Evolutionary conservation across 1,140 invertebrate species (phyloP).

Genomic region (Lucilia sericata): DNA sequence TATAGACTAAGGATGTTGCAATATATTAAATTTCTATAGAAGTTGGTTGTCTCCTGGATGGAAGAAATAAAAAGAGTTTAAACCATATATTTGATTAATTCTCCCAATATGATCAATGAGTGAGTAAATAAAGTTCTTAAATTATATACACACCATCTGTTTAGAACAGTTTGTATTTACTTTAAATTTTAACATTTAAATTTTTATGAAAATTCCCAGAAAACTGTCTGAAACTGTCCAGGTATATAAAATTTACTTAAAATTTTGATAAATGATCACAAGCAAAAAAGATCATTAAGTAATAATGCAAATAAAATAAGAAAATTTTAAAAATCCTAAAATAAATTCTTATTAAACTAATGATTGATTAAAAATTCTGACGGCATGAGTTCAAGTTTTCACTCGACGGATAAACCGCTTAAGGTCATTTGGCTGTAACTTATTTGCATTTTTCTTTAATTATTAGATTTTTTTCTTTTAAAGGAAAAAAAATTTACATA

Average conservation of each 20-base stretch:
- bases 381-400: constrained; percentile 3
- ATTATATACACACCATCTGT: no score
- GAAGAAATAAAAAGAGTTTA: no score
- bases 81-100: no score
- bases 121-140: no score
- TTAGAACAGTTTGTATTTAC: no score
- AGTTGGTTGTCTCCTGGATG: no score
- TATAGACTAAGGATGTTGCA: no score
- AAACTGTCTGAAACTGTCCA: no score
- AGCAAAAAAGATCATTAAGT: not conserved
- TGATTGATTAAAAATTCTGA: constrained; percentile 36
- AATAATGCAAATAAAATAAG: constrained; percentile 4
- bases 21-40: no score
- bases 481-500: not conserved
- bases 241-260: not conserved
- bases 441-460: constrained; percentile 33
- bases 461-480: not conserved
- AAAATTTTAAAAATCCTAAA: not conserved
- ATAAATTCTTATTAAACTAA: not conserved
- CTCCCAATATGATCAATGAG: no score
- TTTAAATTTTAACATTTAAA: no score
- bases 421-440: constrained; percentile 30
- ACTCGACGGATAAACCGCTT: constrained; percentile 33
- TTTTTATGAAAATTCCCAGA: no score
- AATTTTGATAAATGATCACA: not conserved